phyloP scores from a whole-genome alignment of 2,113 vertebrate genomes.

The Brachypteracias leptosomus region DNA sequence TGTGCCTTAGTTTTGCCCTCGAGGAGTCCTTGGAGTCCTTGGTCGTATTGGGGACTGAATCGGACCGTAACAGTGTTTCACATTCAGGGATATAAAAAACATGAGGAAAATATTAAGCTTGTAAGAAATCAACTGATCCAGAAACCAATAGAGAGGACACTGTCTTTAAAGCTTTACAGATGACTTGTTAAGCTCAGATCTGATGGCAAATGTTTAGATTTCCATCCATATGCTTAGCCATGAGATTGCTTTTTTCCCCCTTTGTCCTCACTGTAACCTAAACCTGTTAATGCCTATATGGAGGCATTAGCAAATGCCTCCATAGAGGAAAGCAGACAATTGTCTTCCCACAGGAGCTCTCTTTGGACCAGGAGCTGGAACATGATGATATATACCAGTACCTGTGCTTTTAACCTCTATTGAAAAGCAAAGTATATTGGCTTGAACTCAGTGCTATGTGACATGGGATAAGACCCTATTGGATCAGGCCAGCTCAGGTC shows the following conservation, averaged over 20 bases:
- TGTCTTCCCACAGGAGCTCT: not conserved
- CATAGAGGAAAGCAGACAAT: not conserved
- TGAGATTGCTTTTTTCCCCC: not conserved
- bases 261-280: not conserved
- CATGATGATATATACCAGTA: not conserved
- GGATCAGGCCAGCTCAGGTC: not conserved
- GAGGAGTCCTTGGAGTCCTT: too few relatives aligned
- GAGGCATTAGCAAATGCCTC: not conserved
- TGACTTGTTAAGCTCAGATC: not conserved
- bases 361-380: not conserved
- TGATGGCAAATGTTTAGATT: not conserved
- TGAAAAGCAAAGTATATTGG: not conserved
- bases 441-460: not conserved
- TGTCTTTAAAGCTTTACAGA: not conserved
- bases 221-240: not conserved
- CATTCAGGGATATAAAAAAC: not conserved
- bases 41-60: too few relatives aligned
- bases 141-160: not conserved
- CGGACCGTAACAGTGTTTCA: too few relatives aligned
- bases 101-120: not conserved
- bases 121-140: not conserved
- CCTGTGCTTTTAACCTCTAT: not conserved
- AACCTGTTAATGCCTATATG: not conserved
- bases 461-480: not conserved
- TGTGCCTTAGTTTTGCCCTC: too few relatives aligned